Base-by-base conservation (phyloP, 2,113 vertebrate species). In the Indicator maculatus region DNA sequence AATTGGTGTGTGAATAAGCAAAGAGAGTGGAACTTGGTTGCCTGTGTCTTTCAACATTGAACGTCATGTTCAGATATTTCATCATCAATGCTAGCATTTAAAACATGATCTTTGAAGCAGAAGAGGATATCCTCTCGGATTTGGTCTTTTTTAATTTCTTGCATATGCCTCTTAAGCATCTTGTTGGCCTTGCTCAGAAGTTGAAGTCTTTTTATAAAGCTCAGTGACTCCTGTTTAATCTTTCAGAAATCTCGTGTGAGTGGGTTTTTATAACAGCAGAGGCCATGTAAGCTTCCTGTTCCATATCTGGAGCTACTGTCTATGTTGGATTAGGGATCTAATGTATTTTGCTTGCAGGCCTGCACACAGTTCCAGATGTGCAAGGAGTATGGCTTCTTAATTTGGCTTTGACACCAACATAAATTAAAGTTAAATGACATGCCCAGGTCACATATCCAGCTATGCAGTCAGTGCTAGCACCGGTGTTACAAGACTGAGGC, bases 381-480 rank as follows among this genome's bases (percentile, higher is more conserved):
- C 44, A 65, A 36, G 41, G 44, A 16, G 11, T n/a, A 63, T 66
- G 28, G 28, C n/a, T 58, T 7, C 33, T 66, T 58, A 33, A 79
- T 67, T 82, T 79, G 26, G 4, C 30, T 78, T 74, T 75, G 58
- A 31, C 47, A 75, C 63, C 18, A 55, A 55, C 72, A 75, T 71
- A 83, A 72, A 33, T 60, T 2, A 30, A 18, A 78, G 64, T 71
- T n/a, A 52, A 50, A 83, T 27, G 33, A 17, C 5, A 0, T 60
- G 23, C 18, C 36, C 0, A 0, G 9, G 6, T 12, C 44, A 30
- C 5, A 1, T 61, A 77, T 81, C 52, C 16, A 65, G 65, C 4
- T 2, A 28, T 60, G 16, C 36, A 21, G 59, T 75, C 28, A 38
- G 5, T 1, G 5, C 7, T 20, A 28, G 44, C 12, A 0, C 14